These are phyloP conservation scores for Vidua macroura DNA, from an alignment of 2,113 vertebrate genomes.

Conservation along the genomic window DNA sequence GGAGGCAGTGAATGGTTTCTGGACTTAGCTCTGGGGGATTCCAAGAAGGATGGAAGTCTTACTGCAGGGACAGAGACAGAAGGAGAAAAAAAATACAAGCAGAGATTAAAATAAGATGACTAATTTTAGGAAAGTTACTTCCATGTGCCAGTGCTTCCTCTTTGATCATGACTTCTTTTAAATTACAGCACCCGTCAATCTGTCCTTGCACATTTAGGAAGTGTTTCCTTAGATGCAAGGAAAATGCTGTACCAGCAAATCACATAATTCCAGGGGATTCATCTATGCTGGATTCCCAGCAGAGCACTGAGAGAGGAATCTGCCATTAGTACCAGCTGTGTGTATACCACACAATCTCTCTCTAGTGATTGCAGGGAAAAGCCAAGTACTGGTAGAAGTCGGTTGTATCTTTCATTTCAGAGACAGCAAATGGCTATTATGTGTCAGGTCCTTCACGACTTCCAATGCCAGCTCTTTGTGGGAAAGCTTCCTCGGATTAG, in stretches of 20 bases:
- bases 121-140: background rate
- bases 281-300: slow-evolving; percentile 35
- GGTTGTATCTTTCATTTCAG: slow-evolving; percentile 5
- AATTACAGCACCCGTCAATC: background rate
- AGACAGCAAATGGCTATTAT: background rate
- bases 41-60: background rate
- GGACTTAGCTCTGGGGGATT: background rate
- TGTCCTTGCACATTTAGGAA: background rate
- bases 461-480: background rate
- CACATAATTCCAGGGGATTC: slow-evolving; percentile 34
- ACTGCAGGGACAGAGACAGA: background rate
- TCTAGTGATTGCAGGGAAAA: slow-evolving; percentile 22
- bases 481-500: background rate
- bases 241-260: slow-evolving; percentile 34
- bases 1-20: background rate
- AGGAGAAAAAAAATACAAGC: background rate
- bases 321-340: slow-evolving; percentile 50
- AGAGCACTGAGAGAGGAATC: slow-evolving; percentile 31
- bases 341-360: slow-evolving; percentile 14
- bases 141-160: background rate
- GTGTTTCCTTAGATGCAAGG: background rate
- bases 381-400: slow-evolving; percentile 4
- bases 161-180: background rate
- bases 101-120: background rate
- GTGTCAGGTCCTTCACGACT: background rate